These are phyloP conservation scores for Phrynocephalus vlangalii DNA, from an alignment of 2,797 vertebrate genomes.

Conservation along the genomic window DNA sequence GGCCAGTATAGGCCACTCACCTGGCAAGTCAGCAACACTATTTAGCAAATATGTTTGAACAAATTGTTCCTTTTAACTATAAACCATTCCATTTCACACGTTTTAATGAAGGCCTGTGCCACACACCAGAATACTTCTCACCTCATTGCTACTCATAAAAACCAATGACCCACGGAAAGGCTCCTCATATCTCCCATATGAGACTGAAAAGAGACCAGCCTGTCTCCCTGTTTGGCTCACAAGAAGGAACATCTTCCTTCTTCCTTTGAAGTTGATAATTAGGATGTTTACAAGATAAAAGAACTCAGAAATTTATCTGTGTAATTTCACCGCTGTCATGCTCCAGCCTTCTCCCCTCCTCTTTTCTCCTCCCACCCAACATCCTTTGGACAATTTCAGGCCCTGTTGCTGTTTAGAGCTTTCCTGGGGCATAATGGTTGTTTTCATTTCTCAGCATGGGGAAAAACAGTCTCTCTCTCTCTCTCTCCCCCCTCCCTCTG, in stretches of 20 bases:
- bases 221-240: conserved; percentile 71
- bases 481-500: background rate
- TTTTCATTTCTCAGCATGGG: conserved; percentile 32
- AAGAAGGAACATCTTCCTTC: conserved; percentile 69
- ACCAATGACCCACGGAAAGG: conserved; percentile 86
- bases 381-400: conserved; percentile 63
- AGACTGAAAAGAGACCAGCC: conserved; percentile 73
- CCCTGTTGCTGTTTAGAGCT: conserved; percentile 60
- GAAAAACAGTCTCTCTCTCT: background rate
- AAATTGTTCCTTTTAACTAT: conserved; percentile 84
- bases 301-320: conserved; percentile 81
- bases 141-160: conserved; percentile 90
- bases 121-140: conserved; percentile 90
- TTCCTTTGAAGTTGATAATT: conserved; percentile 84
- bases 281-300: conserved; percentile 85
- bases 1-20: conserved; percentile 77
- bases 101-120: conserved; percentile 85
- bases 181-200: conserved; percentile 81
- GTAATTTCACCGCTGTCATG: conserved; percentile 77
- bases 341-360: conserved; percentile 65
- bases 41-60: conserved; percentile 84
- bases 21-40: conserved; percentile 79
- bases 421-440: conserved; percentile 33
- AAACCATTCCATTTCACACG: conserved; percentile 83
- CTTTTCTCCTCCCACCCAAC: conserved; percentile 37